Conservation (phyloP, 2,113 vertebrate genomes). For the Pelobates fuscus region DNA sequence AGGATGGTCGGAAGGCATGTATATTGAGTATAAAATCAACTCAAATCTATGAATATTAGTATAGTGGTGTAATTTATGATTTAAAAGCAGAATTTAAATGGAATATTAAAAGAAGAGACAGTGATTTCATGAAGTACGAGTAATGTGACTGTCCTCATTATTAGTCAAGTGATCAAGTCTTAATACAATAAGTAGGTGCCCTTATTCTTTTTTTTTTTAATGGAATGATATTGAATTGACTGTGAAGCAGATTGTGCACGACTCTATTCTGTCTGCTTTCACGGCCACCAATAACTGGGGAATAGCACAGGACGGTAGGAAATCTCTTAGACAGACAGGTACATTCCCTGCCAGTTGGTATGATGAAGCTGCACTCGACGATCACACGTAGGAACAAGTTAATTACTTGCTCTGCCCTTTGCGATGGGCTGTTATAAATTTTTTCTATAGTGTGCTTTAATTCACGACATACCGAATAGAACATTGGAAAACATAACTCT, state of each 20-base stretch:
- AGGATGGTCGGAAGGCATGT: no score
- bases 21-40: no score
- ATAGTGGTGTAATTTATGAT: no score
- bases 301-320: conserved; percentile 27
- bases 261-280: conserved; percentile 1
- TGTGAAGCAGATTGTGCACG: not conserved
- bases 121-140: no score
- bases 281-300: conserved; percentile 5
- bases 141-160: no score
- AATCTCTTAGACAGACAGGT: conserved; percentile 36
- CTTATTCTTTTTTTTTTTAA: not conserved
- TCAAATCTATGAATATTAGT: no score
- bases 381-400: conserved; percentile 32
- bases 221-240: conserved; percentile 2
- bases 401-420: conserved; percentile 46
- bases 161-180: no score
- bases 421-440: conserved; percentile 26
- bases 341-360: conserved; percentile 27
- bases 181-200: no score
- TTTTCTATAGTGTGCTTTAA: conserved; percentile 5
- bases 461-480: conserved; percentile 33
- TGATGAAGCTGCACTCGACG: conserved; percentile 30
- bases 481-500: conserved; percentile 16
- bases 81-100: no score
- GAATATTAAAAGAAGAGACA: no score